Evolutionary conservation across 2,888 invertebrate genomes (phyloP).

Genomic region (Stenichneumon culpator): DNA sequence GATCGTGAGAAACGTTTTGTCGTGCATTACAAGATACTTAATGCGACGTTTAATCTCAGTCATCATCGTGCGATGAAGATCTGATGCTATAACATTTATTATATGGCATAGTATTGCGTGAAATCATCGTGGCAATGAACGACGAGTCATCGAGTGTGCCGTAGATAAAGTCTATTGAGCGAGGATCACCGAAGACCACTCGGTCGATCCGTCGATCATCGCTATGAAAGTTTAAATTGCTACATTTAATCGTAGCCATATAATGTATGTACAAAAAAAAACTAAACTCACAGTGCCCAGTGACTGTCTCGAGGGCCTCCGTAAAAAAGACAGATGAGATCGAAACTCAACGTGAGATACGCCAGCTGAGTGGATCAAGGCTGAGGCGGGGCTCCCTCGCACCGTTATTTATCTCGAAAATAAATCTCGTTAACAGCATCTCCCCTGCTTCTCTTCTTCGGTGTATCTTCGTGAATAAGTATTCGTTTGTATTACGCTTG

Average conservation of each 20-base stretch:
- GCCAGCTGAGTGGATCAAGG: conserved; percentile 80
- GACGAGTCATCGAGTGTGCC: conserved; percentile 19
- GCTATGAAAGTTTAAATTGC: conserved; percentile 50
- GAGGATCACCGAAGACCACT: conserved; percentile 30
- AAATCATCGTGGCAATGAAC: conserved; percentile 55
- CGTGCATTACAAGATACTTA: conserved; percentile 3
- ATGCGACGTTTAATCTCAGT: conserved; percentile 4
- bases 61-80: background rate
- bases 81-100: conserved; percentile 13
- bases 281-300: conserved; percentile 28
- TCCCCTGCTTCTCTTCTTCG: conserved; percentile 22
- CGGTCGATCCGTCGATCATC: conserved; percentile 30
- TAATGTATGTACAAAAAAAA: conserved; percentile 18
- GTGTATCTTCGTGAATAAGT: background rate
- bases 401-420: conserved; percentile 71
- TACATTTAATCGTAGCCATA: background rate
- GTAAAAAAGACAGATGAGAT: conserved; percentile 72
- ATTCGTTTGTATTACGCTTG: conserved; percentile 48
- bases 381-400: conserved; percentile 73
- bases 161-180: background rate
- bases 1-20: conserved; percentile 6
- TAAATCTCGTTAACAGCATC: conserved; percentile 65
- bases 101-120: conserved; percentile 9
- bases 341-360: conserved; percentile 69
- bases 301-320: conserved; percentile 27